Evolutionary conservation across 2,888 invertebrate genomes (phyloP).

Genomic region (Brachyptera putata): DNA sequence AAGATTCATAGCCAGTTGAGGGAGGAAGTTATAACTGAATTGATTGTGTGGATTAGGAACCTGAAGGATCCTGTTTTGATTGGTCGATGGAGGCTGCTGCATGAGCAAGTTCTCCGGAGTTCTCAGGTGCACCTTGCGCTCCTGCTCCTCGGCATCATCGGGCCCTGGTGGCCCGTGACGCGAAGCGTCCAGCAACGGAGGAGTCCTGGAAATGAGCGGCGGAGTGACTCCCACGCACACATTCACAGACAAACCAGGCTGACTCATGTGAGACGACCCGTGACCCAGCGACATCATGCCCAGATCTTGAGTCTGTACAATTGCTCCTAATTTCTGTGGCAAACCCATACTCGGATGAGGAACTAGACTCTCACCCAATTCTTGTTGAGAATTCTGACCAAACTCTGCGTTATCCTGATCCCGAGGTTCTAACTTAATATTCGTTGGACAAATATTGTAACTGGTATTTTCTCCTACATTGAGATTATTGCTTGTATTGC

Average conservation of each 20-base stretch:
- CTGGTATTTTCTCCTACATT: neutral
- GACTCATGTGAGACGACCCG: neutral
- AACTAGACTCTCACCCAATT: neutral
- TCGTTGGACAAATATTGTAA: slow-evolving; percentile 10
- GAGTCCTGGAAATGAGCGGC: neutral
- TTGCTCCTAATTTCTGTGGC: neutral
- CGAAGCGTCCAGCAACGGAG: neutral
- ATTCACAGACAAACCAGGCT: too few species aligned
- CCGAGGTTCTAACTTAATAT: slow-evolving; percentile 6
- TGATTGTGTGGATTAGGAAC: slow-evolving; percentile 5
- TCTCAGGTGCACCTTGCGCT: neutral
- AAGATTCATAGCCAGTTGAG: neutral
- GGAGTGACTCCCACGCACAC: neutral
- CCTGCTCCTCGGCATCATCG: neutral
- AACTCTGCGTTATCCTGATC: neutral
- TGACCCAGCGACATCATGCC: neutral
- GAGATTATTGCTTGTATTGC: neutral
- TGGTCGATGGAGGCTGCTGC: neutral
- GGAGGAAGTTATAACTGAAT: slow-evolving; percentile 4
- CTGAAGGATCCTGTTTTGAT: neutral
- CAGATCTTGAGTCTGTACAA: neutral
- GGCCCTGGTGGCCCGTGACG: neutral
- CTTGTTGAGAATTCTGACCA: neutral
- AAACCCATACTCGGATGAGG: neutral
- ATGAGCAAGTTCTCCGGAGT: neutral